Percentiles rank a stretch among this genome's conserved stretches.
Evolutionary conservation across 2,888 invertebrate genomes (phyloP).

Genomic region (Drosophila percnosoma): DNA sequence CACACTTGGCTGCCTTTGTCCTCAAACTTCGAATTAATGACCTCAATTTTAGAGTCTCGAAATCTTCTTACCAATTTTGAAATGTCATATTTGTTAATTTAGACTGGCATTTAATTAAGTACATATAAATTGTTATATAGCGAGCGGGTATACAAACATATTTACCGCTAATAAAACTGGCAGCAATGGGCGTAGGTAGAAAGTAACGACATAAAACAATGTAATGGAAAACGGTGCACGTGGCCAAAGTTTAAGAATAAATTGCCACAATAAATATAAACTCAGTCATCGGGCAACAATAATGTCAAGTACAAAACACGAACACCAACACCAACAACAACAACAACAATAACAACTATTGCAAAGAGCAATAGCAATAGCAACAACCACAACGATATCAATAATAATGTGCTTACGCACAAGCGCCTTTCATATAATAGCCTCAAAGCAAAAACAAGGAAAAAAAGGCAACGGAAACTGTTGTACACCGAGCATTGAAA

Average conservation of each 20-base stretch:
- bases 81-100: conserved; percentile 54
- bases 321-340: conserved; percentile 16
- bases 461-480: conserved; percentile 54
- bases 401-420: conserved; percentile 45
- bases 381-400: conserved; percentile 41
- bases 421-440: conserved; percentile 44
- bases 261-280: conserved; percentile 74
- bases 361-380: conserved; percentile 8
- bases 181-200: conserved; percentile 22
- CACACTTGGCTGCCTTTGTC: conserved; percentile 12
- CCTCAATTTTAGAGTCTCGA: conserved; percentile 2
- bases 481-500: conserved; percentile 36
- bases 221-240: conserved; percentile 36
- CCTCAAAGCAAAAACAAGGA: conserved; percentile 33
- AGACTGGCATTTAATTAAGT: conserved; percentile 43
- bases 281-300: conserved; percentile 52
- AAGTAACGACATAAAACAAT: conserved; percentile 42
- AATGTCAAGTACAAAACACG: conserved; percentile 32
- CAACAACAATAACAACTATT: conserved; percentile 31
- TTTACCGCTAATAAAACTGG: conserved; percentile 31
- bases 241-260: conserved; percentile 65
- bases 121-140: not conserved
- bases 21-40: conserved; percentile 37
- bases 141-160: conserved; percentile 4
- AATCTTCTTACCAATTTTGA: conserved; percentile 24